Evolutionary conservation across 2,113 vertebrate genomes (phyloP).

Genomic region (Pseudonaja textilis): DNA sequence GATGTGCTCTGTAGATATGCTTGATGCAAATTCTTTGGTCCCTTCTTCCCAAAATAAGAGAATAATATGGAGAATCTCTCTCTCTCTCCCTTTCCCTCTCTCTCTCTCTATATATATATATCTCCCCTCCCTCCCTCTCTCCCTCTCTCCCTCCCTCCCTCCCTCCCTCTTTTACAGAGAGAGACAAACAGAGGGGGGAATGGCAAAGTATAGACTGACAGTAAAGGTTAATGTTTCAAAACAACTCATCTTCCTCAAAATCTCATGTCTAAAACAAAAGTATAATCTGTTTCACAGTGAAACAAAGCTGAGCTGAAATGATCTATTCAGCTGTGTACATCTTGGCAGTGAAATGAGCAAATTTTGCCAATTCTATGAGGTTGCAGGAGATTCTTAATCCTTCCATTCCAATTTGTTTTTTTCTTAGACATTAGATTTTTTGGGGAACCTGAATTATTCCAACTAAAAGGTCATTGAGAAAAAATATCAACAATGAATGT

Average conservation of each 20-base stretch:
- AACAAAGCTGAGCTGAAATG: not conserved
- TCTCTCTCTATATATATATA: no score
- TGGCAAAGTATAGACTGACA: not conserved
- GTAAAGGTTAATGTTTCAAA: not conserved
- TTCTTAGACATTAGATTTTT: not conserved
- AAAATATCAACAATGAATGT: not conserved
- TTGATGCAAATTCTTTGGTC: slow-evolving; percentile 41
- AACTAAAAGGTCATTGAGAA: not conserved
- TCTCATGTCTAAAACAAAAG: not conserved
- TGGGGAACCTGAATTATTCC: not conserved
- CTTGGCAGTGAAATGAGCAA: not conserved
- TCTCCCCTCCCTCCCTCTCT: accelerated
- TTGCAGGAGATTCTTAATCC: not conserved
- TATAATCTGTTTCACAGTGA: not conserved
- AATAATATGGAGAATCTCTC: accelerated
- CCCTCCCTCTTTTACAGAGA: no score
- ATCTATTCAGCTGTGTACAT: not conserved
- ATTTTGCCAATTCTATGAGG: not conserved
- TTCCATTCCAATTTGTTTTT: not conserved
- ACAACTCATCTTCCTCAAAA: not conserved
- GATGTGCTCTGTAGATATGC: slow-evolving; percentile 47
- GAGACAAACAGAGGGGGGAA: no score
- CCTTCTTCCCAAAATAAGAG: slow-evolving; percentile 34
- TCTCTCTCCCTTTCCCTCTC: accelerated
- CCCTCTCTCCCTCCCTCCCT: no score